These are phyloP conservation scores for Peromyscus attwateri DNA, from an alignment of 2,797 vertebrate genomes.

Conservation along the genomic window DNA sequence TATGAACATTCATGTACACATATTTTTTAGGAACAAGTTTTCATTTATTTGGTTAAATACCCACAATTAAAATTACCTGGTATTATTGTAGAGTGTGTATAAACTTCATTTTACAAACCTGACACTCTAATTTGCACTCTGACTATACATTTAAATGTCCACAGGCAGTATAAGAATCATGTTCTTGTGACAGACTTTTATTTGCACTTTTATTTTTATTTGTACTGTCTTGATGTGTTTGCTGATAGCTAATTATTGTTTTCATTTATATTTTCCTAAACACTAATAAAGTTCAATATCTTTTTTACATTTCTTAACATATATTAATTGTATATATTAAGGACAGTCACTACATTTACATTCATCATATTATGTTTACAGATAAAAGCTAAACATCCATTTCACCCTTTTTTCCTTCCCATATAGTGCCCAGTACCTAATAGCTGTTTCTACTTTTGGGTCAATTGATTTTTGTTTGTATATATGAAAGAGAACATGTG, in stretches of 20 bases:
- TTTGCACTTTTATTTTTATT: neutral
- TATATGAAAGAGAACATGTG: neutral
- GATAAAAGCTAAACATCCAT: neutral
- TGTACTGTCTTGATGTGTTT: neutral
- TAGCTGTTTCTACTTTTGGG: neutral
- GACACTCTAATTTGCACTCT: neutral
- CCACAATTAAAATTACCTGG: neutral
- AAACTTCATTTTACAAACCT: slow-evolving; percentile 44
- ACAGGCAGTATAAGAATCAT: neutral
- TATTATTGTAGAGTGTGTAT: neutral
- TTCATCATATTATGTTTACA: neutral
- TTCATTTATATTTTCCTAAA: slow-evolving; percentile 3
- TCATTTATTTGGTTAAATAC: slow-evolving; percentile 12
- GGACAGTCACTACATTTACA: neutral
- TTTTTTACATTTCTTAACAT: neutral
- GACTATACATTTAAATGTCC: neutral
- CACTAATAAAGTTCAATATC: neutral
- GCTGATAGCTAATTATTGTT: neutral
- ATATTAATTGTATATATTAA: neutral
- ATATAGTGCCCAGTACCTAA: neutral
- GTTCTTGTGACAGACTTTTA: neutral
- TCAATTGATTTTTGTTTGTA: neutral
- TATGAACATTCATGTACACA: neutral
- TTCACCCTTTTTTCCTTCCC: neutral
- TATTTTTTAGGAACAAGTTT: neutral